Percentiles rank a stretch among this genome's conserved stretches.
These are phyloP conservation scores for Bactericera cockerelli DNA, from an alignment of 1,140 invertebrate species.

Conservation along the genomic window DNA sequence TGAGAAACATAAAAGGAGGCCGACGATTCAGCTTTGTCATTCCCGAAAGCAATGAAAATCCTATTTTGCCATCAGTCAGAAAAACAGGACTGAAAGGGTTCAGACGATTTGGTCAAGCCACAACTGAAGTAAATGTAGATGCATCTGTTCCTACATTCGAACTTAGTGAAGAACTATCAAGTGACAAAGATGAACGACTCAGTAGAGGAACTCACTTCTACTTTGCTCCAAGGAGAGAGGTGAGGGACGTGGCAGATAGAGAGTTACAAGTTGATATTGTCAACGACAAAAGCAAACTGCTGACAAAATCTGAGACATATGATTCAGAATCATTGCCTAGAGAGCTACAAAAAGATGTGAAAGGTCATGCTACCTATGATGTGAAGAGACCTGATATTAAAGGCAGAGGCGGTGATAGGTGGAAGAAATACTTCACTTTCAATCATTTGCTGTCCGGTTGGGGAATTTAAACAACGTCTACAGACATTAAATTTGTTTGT, in stretches of 20 bases:
- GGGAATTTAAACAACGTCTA: background rate
- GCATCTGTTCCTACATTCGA: no score
- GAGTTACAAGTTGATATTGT: background rate
- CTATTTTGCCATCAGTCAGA: background rate
- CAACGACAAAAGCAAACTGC: background rate
- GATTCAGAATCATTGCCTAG: background rate
- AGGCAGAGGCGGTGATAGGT: background rate
- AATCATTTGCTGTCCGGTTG: background rate
- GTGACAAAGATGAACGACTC: background rate
- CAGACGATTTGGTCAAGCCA: no score
- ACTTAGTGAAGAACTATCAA: background rate
- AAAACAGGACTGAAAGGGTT: background rate
- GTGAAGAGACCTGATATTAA: background rate
- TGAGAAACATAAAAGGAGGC: background rate
- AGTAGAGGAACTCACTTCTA: background rate
- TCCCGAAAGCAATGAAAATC: background rate
- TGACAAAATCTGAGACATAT: background rate
- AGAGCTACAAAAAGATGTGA: background rate
- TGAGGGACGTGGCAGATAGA: background rate
- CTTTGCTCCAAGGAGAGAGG: background rate
- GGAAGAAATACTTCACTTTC: background rate
- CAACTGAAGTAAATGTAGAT: no score
- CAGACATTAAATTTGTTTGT: no score
- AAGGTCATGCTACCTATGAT: slow-evolving; percentile 3
- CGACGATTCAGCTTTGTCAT: background rate